Evolutionary conservation across 2,888 invertebrate genomes (phyloP), one percentile per base, ranked within the genome.

Genomic region (Dynastes tityus): DNA sequence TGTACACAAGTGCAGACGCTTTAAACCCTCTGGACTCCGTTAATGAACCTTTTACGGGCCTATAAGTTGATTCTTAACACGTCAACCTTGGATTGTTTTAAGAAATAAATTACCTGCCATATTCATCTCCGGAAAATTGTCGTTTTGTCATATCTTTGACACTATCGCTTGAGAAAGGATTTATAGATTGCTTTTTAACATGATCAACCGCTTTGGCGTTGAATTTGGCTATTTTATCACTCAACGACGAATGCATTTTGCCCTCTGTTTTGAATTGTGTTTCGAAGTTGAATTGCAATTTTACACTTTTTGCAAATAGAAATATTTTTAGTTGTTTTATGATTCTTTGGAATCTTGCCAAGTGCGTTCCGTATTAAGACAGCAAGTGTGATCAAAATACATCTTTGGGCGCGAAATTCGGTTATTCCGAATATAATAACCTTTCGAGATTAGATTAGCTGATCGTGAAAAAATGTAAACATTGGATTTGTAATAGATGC

Each of bases 11-110:
- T 11, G 94, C 93, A 79, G 95, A 95, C 0, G 98, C 98, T 89
- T 95, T 95, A 71, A 95, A 94, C 2, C 97, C 97, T 84, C 98
- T 91, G 85, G 92, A 91, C 89, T 97, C 98, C 1, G 98, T 97
- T 87, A 94, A 92, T 9, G 97, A 97, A 49, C 98, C 98, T 80
- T 96, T 96, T 32, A 94, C 91, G 1, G 98, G 98, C 86, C 96
- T 96, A 87, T 65, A 82, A 79, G 75, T 9, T 51, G 40, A 32
- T 9, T 40, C 3, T 45, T 8, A 45, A 16, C 9, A 37, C 6
- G 9, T 27, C n/a, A 73, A 58, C 53, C 70, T 22, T 51, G 70
- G n/a, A 13, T 27, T 29, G 13, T 11, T 68, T 51, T 45, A 45
- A 40, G n/a, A 67, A 51, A 51, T 68, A 29, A 9, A 27, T 76